phyloP scores from a whole-genome alignment of 2,797 vertebrate genomes.

The Malurus splendens region DNA sequence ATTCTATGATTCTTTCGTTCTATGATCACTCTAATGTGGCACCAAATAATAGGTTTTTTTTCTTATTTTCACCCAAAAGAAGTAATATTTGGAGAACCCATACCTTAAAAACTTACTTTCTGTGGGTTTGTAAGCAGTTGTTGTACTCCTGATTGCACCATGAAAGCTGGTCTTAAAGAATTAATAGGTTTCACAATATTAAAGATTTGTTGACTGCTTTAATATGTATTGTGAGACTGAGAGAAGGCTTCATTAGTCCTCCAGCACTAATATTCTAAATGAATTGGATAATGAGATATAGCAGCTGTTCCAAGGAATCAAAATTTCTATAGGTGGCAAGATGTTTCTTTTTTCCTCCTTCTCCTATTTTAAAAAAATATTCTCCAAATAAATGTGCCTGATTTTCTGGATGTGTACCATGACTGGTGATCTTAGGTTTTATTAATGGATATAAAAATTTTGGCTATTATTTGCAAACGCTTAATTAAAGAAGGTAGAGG shows the following conservation, averaged over 20 bases:
- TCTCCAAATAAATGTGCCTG: background rate
- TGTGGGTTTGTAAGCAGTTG: background rate
- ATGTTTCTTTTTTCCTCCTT: background rate
- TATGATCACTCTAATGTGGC: background rate
- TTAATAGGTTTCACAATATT: slow-evolving; percentile 52
- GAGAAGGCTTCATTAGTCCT: slow-evolving; percentile 30
- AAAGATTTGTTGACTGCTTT: slow-evolving; percentile 25
- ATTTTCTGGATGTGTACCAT: background rate
- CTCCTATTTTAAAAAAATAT: background rate
- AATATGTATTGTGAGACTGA: slow-evolving; percentile 27
- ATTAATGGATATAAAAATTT: background rate
- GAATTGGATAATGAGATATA: slow-evolving; percentile 35
- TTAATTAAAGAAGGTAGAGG: background rate
- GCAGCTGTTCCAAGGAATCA: background rate
- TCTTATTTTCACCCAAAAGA: background rate
- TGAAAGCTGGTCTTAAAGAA: slow-evolving; percentile 45
- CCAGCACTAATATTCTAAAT: slow-evolving; percentile 20
- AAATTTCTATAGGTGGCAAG: background rate
- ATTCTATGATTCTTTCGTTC: background rate
- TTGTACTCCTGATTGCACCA: background rate
- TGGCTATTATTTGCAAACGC: background rate
- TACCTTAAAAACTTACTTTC: background rate
- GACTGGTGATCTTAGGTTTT: background rate
- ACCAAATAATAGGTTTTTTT: background rate
- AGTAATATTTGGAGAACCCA: background rate